phyloP scores from a whole-genome alignment of 1,140 invertebrate species.

The Papilio machaon region DNA sequence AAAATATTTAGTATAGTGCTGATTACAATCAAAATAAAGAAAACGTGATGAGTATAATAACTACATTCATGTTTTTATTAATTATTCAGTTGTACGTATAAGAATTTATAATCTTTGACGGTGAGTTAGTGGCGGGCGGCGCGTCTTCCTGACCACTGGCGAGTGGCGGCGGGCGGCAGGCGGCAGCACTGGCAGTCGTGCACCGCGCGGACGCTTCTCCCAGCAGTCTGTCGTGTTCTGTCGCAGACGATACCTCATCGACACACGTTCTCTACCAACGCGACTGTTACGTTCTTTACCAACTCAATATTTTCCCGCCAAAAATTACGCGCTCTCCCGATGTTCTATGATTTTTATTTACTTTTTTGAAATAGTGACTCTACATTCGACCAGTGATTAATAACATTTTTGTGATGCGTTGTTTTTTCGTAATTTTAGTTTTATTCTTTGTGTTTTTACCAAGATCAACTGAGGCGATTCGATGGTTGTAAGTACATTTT shows the following conservation, averaged over 20 bases:
- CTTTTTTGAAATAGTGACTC: neutral
- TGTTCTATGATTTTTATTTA: constrained; percentile 13
- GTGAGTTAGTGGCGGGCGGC: constrained; percentile 55
- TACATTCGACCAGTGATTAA: neutral
- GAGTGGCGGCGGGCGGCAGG: constrained; percentile 61
- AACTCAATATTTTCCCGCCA: constrained; percentile 66
- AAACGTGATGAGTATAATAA: too few relatives aligned
- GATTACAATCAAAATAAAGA: too few relatives aligned
- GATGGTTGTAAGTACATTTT: constrained; percentile 76
- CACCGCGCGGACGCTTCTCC: constrained; percentile 41
- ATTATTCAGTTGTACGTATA: neutral
- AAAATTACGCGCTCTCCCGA: constrained; percentile 51
- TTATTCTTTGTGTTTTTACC: constrained; percentile 79
- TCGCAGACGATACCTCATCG: constrained; percentile 57
- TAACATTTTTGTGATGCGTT: constrained; percentile 68
- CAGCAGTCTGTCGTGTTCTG: constrained; percentile 46
- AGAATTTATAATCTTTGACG: constrained; percentile 29
- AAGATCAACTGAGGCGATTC: constrained; percentile 70
- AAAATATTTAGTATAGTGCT: too few relatives aligned
- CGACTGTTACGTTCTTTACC: constrained; percentile 51
- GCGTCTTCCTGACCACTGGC: constrained; percentile 69
- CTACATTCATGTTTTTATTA: too few relatives aligned
- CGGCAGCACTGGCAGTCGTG: constrained; percentile 54
- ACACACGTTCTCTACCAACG: constrained; percentile 40
- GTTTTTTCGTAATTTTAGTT: constrained; percentile 70